Percentiles rank a stretch among this genome's conserved stretches.
Evolutionary conservation across 2,113 vertebrate species (phyloP).

Genomic region (Hippoglossus stenolepis): DNA sequence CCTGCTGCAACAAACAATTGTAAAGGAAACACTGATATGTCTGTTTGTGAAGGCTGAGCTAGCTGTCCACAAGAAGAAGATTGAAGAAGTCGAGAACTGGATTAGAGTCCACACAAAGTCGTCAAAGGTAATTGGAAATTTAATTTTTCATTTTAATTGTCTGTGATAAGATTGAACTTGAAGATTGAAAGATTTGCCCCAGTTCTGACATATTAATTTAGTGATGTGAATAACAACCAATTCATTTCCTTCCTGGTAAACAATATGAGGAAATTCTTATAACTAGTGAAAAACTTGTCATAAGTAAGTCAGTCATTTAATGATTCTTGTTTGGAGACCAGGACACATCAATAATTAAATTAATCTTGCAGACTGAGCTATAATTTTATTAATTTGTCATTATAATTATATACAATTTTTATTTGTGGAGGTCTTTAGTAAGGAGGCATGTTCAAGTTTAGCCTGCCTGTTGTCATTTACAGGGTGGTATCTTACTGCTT

Average conservation of each 20-base stretch:
- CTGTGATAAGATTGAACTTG: not conserved
- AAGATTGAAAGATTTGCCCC: too few relatives aligned
- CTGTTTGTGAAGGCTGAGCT: constrained; percentile 83
- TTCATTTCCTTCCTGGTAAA: too few relatives aligned
- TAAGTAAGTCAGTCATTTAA: too few relatives aligned
- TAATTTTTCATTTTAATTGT: not conserved
- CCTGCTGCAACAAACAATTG: too few relatives aligned
- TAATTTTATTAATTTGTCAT: not conserved
- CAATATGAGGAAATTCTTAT: not conserved
- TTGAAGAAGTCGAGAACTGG: constrained; percentile 95
- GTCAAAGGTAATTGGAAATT: constrained; percentile 78
- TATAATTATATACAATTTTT: not conserved
- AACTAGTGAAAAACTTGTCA: too few relatives aligned
- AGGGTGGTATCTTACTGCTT: constrained; percentile 89
- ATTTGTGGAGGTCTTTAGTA: not conserved
- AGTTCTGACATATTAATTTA: not conserved
- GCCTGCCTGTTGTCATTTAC: constrained; percentile 29
- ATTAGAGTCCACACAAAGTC: constrained; percentile 81
- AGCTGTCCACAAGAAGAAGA: constrained; percentile 96
- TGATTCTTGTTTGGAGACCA: not conserved
- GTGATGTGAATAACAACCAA: too few relatives aligned
- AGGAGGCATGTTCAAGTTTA: not conserved
- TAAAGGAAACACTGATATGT: not conserved
- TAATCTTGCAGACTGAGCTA: not conserved
- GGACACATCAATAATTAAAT: not conserved